Evolutionary conservation across 2,113 vertebrate genomes (phyloP).

Genomic region (Anolis carolinensis): DNA sequence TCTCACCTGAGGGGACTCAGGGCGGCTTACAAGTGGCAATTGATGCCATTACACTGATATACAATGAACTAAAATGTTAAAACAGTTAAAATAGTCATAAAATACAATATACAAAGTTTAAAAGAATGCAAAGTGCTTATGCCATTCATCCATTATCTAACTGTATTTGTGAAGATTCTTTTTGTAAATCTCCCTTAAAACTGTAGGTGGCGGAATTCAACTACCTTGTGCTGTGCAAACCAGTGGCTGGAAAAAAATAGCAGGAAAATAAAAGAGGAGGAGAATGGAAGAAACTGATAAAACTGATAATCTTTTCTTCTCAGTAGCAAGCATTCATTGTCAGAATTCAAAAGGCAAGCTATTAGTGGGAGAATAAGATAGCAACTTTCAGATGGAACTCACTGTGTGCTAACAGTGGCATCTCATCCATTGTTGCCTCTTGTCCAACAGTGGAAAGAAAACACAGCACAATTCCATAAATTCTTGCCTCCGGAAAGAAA

Average conservation of each 20-base stretch:
- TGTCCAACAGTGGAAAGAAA: slow-evolving; percentile 29
- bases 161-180: slow-evolving; percentile 15
- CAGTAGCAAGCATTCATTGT: background rate
- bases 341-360: background rate
- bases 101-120: too few relatives aligned
- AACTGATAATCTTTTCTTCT: slow-evolving; percentile 24
- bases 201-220: slow-evolving; percentile 69
- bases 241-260: background rate
- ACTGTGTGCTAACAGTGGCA: background rate
- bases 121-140: too few relatives aligned
- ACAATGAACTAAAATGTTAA: too few relatives aligned
- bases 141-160: too few relatives aligned
- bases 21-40: too few relatives aligned
- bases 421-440: slow-evolving; percentile 14
- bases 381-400: background rate
- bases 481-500: background rate
- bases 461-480: background rate
- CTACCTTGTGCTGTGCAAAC: slow-evolving; percentile 50
- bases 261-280: background rate
- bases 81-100: too few relatives aligned
- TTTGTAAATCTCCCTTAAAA: slow-evolving; percentile 51
- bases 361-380: background rate
- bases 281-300: slow-evolving; percentile 25
- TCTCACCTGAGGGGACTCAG: too few relatives aligned
- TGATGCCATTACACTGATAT: too few relatives aligned